Conservation (phyloP, 2,888 invertebrate species). For the Brassicogethes aeneus region DNA sequence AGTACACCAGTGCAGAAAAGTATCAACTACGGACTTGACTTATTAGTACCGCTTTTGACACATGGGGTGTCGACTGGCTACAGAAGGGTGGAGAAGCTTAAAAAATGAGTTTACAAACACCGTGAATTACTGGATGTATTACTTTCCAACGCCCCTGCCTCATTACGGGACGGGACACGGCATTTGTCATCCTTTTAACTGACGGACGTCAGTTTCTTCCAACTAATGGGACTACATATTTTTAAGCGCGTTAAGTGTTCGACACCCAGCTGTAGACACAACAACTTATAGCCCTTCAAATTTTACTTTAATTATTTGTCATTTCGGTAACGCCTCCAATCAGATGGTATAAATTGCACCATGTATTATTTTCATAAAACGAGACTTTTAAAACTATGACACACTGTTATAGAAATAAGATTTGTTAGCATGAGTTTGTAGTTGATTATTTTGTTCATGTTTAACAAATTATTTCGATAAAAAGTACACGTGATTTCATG, state of each 20-base stretch:
- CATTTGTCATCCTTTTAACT: slow-evolving; percentile 12
- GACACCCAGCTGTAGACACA: neutral
- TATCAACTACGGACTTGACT: slow-evolving; percentile 34
- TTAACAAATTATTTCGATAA: too few species aligned
- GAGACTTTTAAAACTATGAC: too few species aligned
- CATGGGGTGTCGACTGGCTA: slow-evolving; percentile 35
- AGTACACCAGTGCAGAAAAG: slow-evolving; percentile 26
- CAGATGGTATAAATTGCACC: too few species aligned
- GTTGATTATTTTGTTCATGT: too few species aligned
- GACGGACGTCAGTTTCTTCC: neutral
- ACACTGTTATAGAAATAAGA: too few species aligned
- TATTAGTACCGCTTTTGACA: slow-evolving; percentile 39
- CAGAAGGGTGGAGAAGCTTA: slow-evolving; percentile 26
- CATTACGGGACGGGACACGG: slow-evolving; percentile 5
- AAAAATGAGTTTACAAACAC: slow-evolving; percentile 37
- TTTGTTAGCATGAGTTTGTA: too few species aligned
- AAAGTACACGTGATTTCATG: too few species aligned
- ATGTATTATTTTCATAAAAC: too few species aligned
- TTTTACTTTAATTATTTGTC: too few species aligned
- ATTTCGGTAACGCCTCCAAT: too few species aligned
- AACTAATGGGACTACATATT: neutral
- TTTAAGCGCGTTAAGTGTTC: slow-evolving; percentile 1
- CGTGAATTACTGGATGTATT: slow-evolving; percentile 11
- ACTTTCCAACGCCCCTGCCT: slow-evolving; percentile 5
- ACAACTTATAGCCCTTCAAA: neutral